Conservation (phyloP, 2,888 invertebrate genomes). For the Diarsia dahlii region DNA sequence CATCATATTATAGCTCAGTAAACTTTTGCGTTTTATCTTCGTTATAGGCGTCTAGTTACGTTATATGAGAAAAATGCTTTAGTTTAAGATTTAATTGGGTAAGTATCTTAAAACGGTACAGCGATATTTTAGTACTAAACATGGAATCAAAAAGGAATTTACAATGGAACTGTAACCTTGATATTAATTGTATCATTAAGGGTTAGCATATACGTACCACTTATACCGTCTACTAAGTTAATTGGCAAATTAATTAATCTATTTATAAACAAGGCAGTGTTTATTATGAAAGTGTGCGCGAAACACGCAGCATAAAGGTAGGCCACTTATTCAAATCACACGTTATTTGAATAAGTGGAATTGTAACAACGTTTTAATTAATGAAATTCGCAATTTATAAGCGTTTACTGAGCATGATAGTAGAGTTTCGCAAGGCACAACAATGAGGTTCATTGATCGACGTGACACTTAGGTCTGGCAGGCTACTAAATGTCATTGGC, state of each 20-base stretch:
- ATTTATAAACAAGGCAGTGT: conserved; percentile 39
- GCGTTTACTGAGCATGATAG: conserved; percentile 70
- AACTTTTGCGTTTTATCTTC: neutral
- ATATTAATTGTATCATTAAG: conserved; percentile 6
- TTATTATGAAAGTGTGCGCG: conserved; percentile 38
- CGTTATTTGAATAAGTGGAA: conserved; percentile 55
- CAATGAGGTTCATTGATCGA: conserved; percentile 85
- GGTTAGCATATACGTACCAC: neutral
- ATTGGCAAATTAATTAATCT: conserved; percentile 34
- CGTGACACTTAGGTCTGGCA: conserved; percentile 66
- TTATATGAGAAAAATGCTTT: too few relatives aligned
- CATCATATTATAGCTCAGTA: neutral
- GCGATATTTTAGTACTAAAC: neutral
- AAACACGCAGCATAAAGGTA: conserved; percentile 51
- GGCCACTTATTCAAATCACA: conserved; percentile 49
- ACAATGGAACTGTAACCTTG: neutral
- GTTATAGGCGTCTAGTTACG: too few relatives aligned
- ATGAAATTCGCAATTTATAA: conserved; percentile 68
- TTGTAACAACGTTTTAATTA: conserved; percentile 58
- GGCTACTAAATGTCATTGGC: conserved; percentile 64
- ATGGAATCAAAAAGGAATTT: neutral
- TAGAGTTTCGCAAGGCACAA: conserved; percentile 83
- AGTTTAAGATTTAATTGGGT: neutral
- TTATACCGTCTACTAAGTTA: conserved; percentile 22
- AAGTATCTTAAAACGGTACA: neutral